These are phyloP conservation scores for Platyrinchus mystaceus DNA, from an alignment of 2,797 vertebrate species.

Conservation along the genomic window DNA sequence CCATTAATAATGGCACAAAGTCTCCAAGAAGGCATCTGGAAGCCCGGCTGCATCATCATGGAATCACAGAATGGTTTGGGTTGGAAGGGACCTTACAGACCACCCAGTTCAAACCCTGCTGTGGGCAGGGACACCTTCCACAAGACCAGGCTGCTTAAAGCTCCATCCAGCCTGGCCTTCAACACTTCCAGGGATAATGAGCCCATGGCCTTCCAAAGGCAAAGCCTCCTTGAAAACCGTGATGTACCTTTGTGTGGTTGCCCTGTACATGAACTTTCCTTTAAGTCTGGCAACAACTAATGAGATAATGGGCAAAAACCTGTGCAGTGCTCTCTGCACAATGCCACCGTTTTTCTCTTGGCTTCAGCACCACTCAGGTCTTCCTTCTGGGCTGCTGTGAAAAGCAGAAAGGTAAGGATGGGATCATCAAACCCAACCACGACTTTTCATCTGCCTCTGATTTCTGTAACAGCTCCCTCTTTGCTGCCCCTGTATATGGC, in stretches of 20 bases:
- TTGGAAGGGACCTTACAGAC: not conserved
- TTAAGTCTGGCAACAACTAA: not conserved
- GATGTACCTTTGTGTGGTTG: not conserved
- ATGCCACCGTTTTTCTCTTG: not conserved
- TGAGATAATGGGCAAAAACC: not conserved
- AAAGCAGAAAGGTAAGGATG: not conserved
- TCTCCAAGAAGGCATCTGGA: not conserved
- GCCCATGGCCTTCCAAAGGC: accelerated
- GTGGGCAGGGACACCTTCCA: not conserved
- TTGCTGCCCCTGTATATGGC: constrained; percentile 68
- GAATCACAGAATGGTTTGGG: not conserved
- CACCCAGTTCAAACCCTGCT: not conserved
- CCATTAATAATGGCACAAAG: not conserved
- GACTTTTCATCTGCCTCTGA: not conserved
- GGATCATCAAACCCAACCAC: accelerated
- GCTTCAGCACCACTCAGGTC: not conserved
- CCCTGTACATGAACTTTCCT: not conserved
- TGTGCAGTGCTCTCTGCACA: not conserved
- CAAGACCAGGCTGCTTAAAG: not conserved
- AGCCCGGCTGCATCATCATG: not conserved
- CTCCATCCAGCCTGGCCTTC: not conserved
- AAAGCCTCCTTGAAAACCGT: not conserved
- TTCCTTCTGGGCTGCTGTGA: not conserved
- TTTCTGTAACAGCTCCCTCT: constrained; percentile 32
- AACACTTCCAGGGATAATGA: not conserved